Evolutionary conservation across 2,888 invertebrate genomes (phyloP), one percentile per base, ranked within the genome.

Genomic region (Apamea monoglypha): DNA sequence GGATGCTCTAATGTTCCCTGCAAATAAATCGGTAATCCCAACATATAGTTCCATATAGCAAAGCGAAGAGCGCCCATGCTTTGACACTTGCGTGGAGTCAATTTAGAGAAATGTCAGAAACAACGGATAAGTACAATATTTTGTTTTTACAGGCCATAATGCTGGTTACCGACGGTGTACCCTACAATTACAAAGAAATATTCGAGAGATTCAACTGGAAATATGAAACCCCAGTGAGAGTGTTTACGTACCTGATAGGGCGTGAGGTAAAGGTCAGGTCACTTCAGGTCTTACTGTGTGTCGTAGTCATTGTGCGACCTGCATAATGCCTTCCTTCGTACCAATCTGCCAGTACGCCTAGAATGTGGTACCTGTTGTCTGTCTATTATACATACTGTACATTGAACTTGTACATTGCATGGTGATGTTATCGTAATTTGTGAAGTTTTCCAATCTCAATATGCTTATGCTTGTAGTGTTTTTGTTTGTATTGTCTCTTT

Each of bases 151-250:
- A 99, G 97, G 99, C 99, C 53, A 99, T 99, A 91, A 99, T 99
- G 99, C 96, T 99, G 89, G 98, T 99, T 89, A 99, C 99, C n/a
- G 99, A 99, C 95, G 99, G 99, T 44, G 99, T 99, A 29, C 99
- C 99, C 68, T 98, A 99, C 92, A 99, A 98, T 93, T 99, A 98
- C 96, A 98, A 99, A 93, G 98, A 99, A 91, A 98, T 99, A 78
- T 99, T 99, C 95, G 98, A 98, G 92, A 97, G 97, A 87, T 99
- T 98, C 96, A 99, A 99, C 95, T 98, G 98, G 98, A 96, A 96
- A 87, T 96, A 96, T 86, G 98, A 98, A 78, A 98, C 98, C 96
- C 98, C 99, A 91, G 99, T 99, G 72, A 97, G 99, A 88, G 98
- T 99, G 86, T 99, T 99, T 97, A 99, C 99, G 64, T 99, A 99